Base-by-base conservation (phyloP, 2,113 vertebrate species). In the Oreochromis niloticus region DNA sequence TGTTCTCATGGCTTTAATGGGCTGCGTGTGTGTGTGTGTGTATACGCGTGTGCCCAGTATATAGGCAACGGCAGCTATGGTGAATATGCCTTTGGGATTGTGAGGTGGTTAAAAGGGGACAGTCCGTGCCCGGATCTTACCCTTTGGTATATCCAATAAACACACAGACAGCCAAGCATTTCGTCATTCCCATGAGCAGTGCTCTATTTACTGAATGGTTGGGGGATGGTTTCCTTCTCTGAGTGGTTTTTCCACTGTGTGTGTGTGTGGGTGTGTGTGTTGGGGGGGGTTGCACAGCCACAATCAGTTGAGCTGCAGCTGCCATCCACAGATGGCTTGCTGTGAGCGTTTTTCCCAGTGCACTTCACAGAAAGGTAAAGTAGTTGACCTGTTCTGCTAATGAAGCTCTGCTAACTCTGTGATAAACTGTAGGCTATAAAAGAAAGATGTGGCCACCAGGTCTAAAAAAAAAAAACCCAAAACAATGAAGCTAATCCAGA, bases 131-230 rank as follows among this genome's bases (percentile, higher is more conserved):
- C 22, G 4, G 41, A 34, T 43, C 50, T 87, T 27, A 52, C 32
- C 13, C 7, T 81, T 43, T 84, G 66, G 82, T 85, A 30, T 83
- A 19, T 24, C 46, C 50, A 6, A 34, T 17, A 83, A 36, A 83
- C 22, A 27, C 54, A 81, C 39, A 71, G 81, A 57, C 16, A 80
- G 50, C 81, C 13, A 22, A 71, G 61, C 36, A 48, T 82, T 83
- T 87, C 54, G 36, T 85, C 85, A 86, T 84, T 90, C 80, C 83
- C 73, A 87, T 84, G 54, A 92, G 85, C 50, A 46, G 41, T 83
- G 82, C 43, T 91, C 84, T 81, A 84, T 83, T 88, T 90, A 46
- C 87, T 16, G 52, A 82, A 41, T 78, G 16, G 17, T 22, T 88
- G 57, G 56, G 66, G 85, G 82, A 83, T 71, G 85, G 55, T 84